A percentile compares a stretch with the other conserved stretches of the same genome.
Conservation (phyloP, 2,797 vertebrate genomes). For the Arctocebus calabarensis region DNA sequence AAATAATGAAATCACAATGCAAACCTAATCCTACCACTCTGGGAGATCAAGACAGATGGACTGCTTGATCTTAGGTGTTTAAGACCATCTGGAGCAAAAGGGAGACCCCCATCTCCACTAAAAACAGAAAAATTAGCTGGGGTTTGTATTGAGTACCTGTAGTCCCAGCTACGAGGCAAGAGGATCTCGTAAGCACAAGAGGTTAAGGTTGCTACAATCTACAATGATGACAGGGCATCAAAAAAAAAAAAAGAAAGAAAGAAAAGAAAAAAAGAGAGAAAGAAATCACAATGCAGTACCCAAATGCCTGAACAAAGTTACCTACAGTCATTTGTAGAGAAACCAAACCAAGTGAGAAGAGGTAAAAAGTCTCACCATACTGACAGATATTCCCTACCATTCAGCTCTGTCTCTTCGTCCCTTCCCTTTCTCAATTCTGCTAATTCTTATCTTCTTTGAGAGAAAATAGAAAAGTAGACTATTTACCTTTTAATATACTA, state of each 20-base stretch:
- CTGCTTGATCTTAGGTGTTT: no score
- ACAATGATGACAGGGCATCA: no score
- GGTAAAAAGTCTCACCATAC: background rate
- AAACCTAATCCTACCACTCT: background rate
- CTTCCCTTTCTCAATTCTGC: background rate
- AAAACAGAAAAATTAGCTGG: no score
- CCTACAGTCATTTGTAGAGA: background rate
- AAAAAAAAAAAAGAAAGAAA: no score
- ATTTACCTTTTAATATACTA: background rate
- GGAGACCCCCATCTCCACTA: no score
- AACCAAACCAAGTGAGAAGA: background rate
- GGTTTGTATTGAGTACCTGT: no score
- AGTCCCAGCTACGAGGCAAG: no score
- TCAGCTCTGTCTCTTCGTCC: background rate
- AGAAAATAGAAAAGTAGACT: background rate
- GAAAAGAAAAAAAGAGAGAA: no score
- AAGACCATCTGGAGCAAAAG: no score
- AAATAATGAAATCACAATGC: background rate
- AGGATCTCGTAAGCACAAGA: no score
- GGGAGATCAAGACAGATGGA: no score
- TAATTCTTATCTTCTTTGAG: background rate
- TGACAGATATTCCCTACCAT: background rate
- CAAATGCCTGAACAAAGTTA: background rate
- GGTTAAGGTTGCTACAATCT: no score
- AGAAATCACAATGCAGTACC: background rate